Evolutionary conservation across 64 coral and sea anemone genomes (phyloP), one percentile per base, ranked within the genome.

Genomic region (Actinia tenebrosa): DNA sequence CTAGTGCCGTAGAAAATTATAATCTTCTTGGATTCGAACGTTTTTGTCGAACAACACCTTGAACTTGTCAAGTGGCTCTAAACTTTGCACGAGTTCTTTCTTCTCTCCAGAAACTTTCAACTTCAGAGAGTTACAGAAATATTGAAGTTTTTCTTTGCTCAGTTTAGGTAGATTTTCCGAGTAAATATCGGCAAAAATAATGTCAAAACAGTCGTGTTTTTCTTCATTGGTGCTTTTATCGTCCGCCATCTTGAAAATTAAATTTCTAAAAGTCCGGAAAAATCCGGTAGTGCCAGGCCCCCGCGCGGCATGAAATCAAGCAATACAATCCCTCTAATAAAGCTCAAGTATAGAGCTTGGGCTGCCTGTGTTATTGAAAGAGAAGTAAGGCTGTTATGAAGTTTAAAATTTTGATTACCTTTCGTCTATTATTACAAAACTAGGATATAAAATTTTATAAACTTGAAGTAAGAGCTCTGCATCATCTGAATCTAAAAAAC

Each of bases 51-150:
- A 90, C 50, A 90, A 23, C 30, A 27, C 50, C 84, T 91, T 91
- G 44, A 16, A 80, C 59, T 81, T 86, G 4, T 20, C 77, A 45
- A 91, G 89, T 91, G 90, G 90, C 60, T 91, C 79, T 87, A 91
- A 91, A 53, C 85, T 87, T 75, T 91, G 59, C 7, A 55, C 84
- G 22, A 91, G 89, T 17, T 91, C 89, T 47, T 91, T 91, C 75
- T 91, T 91, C 44, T 91, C 89, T 0, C 89, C 89, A 44, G 71
- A 80, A 64, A 91, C 89, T 91, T 86, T 86, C 54, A 91, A 66
- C 30, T 90, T 86, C 1, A 90, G 69, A 59, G 71, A 64, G 56
- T 90, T 90, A 85, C 83, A 91, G 47, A 25, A 90, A 85, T 44
- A 84, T 9, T 89, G 88, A 15, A 89, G 80, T 71, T 44, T 71